Evolutionary conservation across 2,113 vertebrate species (phyloP), one percentile per base, ranked within the genome.

Genomic region (Vidua chalybeata): DNA sequence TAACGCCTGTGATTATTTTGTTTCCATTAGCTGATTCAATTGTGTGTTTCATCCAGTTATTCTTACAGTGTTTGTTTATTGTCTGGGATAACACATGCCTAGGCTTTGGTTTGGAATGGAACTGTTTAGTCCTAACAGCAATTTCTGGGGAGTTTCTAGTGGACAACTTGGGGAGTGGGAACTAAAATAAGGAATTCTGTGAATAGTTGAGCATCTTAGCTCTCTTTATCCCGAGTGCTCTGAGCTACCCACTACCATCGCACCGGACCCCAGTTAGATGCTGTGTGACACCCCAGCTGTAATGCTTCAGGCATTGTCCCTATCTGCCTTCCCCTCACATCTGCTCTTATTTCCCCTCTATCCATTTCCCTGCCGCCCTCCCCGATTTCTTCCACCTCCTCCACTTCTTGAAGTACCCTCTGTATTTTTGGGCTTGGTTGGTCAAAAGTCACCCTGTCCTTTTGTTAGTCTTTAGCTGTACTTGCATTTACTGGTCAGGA

Each of bases 401-500:
- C 12, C 54, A 4, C n/a, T 43, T 49, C 20, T 67, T 86, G n/a
- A 45, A 56, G 41, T 66, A 28, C 14, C 5, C 8, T 78, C 56
- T 78, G 0, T 72, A 6, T 52, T 74, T 87, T 41, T 15, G 26
- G 39, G 5, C 33, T 54, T 62, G 9, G 8, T 33, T 71, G 24
- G 24, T 19, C 4, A 0, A 62, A 80, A 78, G 31, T 28, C 9
- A 46, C 21, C 26, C 30, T 7, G 2, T 56, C 48, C 18, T 87
- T 74, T 66, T 31, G 24, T 54, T 54, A n/a, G 13, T 48, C 6
- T 76, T 13, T 12, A 27, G 10, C 18, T 75, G 16, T 7, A 9
- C 0, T 0, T 31, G 26, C 2, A 2, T 12, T 71, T 80, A 51
- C n/a, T 68, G 2, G 0, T 58, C 13, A 23, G 63, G 46, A 66